phyloP scores from a whole-genome alignment of 2,888 invertebrate genomes.

The Agriopis aurantiaria region DNA sequence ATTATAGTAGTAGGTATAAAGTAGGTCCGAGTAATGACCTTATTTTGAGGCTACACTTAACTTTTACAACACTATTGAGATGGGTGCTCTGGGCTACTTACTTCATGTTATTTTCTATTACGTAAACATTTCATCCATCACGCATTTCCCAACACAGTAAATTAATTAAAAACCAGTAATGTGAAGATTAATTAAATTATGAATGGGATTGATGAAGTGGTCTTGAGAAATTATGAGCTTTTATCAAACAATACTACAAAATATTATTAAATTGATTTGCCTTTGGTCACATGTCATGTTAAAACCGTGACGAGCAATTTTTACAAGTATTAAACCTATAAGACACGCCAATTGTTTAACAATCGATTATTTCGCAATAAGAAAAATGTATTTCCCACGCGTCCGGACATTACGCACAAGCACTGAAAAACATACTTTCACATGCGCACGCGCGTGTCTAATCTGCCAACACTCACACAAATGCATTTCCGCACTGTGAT shows the following conservation, averaged over 20 bases:
- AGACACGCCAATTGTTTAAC: conserved; percentile 10
- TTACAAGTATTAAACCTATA: not conserved
- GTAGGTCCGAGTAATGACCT: not conserved
- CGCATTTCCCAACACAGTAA: not conserved
- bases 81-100: not conserved
- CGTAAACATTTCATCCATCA: conserved; percentile 1
- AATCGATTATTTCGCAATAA: conserved; percentile 40
- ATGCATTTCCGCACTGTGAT: conserved; percentile 53
- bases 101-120: conserved; percentile 6
- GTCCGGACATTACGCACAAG: conserved; percentile 65
- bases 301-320: not conserved
- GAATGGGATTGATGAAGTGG: not conserved
- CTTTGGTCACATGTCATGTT: not conserved
- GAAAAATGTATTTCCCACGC: conserved; percentile 61
- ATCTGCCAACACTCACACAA: conserved; percentile 54
- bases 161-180: conserved; percentile 3
- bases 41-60: not conserved
- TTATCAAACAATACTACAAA: not conserved
- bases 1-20: no score
- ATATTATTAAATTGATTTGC: not conserved
- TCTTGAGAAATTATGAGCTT: not conserved
- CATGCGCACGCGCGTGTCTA: conserved; percentile 55
- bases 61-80: conserved; percentile 5
- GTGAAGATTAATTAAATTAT: not conserved
- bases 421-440: conserved; percentile 58